Conservation (phyloP, 2,113 vertebrate genomes). For the Notarius quadriscutis region DNA sequence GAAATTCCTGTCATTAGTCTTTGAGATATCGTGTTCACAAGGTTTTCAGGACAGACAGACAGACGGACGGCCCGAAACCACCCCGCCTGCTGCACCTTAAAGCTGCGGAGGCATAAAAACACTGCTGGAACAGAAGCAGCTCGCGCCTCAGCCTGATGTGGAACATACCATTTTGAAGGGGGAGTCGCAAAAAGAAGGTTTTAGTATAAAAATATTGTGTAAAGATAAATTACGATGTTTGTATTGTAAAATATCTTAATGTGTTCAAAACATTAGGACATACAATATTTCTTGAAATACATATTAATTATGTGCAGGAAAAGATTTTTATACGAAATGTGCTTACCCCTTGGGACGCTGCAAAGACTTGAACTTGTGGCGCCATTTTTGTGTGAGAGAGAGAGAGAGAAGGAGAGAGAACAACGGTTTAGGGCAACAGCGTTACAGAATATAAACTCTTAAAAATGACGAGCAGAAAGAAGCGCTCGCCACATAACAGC, state of each 20-base stretch:
- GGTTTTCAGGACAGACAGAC: too few species aligned
- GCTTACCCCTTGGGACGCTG: neutral
- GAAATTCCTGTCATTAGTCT: too few species aligned
- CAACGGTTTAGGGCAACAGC: neutral
- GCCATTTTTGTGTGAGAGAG: slow-evolving; percentile 48
- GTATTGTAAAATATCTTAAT: fast-evolving
- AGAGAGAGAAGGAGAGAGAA: too few species aligned
- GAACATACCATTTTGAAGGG: slow-evolving; percentile 41
- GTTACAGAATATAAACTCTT: neutral
- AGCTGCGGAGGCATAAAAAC: too few species aligned
- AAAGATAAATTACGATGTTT: neutral
- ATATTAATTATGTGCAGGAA: fast-evolving
- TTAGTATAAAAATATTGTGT: neutral
- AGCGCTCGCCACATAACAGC: slow-evolving; percentile 56
- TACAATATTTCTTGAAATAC: neutral
- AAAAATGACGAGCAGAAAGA: slow-evolving; percentile 72
- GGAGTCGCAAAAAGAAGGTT: neutral
- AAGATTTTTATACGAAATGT: neutral
- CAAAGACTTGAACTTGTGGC: slow-evolving; percentile 28
- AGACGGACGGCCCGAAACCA: too few species aligned
- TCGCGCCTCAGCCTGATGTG: neutral
- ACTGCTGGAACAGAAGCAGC: too few species aligned
- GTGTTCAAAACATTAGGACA: neutral
- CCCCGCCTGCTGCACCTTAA: neutral
- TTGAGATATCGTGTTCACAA: too few species aligned